Evolutionary conservation across 2,888 invertebrate species (phyloP).

Genomic region (Orchesellides sinensis): DNA sequence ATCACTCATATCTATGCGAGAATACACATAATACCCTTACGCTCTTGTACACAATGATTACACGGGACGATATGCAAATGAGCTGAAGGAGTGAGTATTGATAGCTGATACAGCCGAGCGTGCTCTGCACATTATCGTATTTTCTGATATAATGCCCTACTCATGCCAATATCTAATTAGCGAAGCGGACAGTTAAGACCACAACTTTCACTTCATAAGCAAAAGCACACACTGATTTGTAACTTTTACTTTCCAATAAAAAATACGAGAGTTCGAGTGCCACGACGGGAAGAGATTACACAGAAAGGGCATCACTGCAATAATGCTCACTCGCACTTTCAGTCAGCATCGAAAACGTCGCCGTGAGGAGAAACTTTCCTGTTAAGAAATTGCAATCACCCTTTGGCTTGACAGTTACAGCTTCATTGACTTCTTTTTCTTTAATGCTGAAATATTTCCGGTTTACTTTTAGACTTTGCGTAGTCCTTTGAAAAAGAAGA

Average conservation of each 20-base stretch:
- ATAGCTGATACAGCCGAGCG: neutral
- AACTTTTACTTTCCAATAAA: constrained; percentile 14
- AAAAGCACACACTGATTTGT: constrained; percentile 22
- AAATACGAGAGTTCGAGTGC: no score
- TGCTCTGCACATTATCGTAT: neutral
- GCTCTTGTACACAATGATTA: no score
- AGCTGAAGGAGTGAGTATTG: neutral
- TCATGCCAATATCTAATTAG: constrained; percentile 20
- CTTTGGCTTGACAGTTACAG: constrained; percentile 5
- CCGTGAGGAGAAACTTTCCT: constrained; percentile 45
- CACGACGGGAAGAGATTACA: no score
- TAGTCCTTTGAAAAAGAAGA: neutral
- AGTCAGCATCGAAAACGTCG: no score
- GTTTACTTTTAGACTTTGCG: constrained; percentile 2
- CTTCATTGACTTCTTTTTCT: constrained; percentile 9
- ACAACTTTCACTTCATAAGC: constrained; percentile 44
- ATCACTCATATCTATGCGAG: no score
- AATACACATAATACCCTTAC: no score
- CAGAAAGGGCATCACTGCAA: no score
- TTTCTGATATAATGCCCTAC: no score
- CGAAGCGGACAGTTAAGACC: constrained; percentile 4
- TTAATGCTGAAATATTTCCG: constrained; percentile 28
- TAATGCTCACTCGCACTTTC: no score
- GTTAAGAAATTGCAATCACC: constrained; percentile 49
- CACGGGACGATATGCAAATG: constrained; percentile 29